A percentile compares a stretch with the other conserved stretches of the same genome.
These are phyloP conservation scores for Anser brachyrhynchus DNA, from an alignment of 2,113 vertebrate genomes.

Conservation along the genomic window DNA sequence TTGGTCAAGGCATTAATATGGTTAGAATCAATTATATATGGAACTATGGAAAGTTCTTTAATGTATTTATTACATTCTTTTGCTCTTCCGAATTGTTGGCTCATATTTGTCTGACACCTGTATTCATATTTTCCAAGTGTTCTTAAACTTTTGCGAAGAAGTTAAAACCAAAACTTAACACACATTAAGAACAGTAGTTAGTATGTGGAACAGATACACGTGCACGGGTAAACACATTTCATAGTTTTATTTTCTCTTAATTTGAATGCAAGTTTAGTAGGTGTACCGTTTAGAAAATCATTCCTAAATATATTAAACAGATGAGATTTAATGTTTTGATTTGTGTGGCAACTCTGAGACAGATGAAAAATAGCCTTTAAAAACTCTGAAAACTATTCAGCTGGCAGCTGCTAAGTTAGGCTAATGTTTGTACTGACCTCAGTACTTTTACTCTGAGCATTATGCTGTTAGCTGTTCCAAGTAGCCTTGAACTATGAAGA, in stretches of 20 bases:
- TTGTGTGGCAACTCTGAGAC: conserved; percentile 60
- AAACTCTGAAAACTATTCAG: conserved; percentile 71
- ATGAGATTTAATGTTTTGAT: conserved; percentile 59
- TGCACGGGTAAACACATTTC: not conserved
- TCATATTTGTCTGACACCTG: not conserved
- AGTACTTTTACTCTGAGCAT: conserved; percentile 70
- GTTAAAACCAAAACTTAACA: not conserved
- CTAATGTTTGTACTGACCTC: conserved; percentile 79
- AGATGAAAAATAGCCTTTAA: conserved; percentile 65
- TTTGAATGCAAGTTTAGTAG: not conserved
- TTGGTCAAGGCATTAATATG: not conserved
- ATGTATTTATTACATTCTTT: not conserved
- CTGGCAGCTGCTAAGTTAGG: conserved; percentile 70
- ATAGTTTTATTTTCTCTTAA: not conserved
- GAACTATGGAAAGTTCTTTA: not conserved
- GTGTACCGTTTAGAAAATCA: not conserved
- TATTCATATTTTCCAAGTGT: not conserved
- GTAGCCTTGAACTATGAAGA: conserved; percentile 80
- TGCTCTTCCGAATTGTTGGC: not conserved
- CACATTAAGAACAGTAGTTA: not conserved
- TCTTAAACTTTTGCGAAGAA: not conserved
- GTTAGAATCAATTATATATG: not conserved
- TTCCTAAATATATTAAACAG: conserved; percentile 26
- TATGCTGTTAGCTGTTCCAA: conserved; percentile 73
- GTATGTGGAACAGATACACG: not conserved